phyloP scores from a whole-genome alignment of 1,140 invertebrate species.

The Papilio polyxenes region DNA sequence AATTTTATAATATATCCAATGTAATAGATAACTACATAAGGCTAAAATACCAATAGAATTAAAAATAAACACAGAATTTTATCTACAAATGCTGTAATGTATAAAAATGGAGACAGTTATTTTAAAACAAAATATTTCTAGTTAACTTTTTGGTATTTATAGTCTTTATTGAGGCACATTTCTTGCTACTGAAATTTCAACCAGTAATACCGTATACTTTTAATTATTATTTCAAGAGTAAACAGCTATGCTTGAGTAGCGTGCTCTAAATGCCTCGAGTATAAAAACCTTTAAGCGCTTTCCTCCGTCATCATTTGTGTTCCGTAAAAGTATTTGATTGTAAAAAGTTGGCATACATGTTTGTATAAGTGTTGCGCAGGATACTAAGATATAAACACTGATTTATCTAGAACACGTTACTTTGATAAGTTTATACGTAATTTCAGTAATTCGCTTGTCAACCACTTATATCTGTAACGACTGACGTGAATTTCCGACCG shows the following conservation, averaged over 20 bases:
- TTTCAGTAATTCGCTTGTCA: constrained; percentile 33
- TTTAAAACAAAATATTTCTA: too few relatives aligned
- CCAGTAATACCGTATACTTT: background rate
- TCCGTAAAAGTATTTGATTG: constrained; percentile 30
- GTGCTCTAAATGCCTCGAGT: background rate
- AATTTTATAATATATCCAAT: too few relatives aligned
- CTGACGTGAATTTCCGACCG: constrained; percentile 18
- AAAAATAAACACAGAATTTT: too few relatives aligned
- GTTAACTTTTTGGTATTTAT: background rate
- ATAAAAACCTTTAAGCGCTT: constrained; percentile 23
- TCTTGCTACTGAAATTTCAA: background rate
- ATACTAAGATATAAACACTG: constrained; percentile 14
- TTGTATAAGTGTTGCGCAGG: constrained; percentile 2
- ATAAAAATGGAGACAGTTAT: too few relatives aligned
- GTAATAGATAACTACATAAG: too few relatives aligned
- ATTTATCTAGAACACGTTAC: constrained; percentile 33
- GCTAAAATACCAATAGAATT: background rate
- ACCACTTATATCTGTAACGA: constrained; percentile 2
- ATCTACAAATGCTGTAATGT: too few relatives aligned
- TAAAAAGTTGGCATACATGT: constrained; percentile 28
- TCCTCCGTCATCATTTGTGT: constrained; percentile 32
- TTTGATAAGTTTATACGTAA: constrained; percentile 31
- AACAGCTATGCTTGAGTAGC: background rate
- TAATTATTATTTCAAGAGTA: background rate
- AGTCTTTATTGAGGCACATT: background rate